Conservation (phyloP, 2,888 invertebrate genomes). For the Hirtodrosophila duncani region DNA sequence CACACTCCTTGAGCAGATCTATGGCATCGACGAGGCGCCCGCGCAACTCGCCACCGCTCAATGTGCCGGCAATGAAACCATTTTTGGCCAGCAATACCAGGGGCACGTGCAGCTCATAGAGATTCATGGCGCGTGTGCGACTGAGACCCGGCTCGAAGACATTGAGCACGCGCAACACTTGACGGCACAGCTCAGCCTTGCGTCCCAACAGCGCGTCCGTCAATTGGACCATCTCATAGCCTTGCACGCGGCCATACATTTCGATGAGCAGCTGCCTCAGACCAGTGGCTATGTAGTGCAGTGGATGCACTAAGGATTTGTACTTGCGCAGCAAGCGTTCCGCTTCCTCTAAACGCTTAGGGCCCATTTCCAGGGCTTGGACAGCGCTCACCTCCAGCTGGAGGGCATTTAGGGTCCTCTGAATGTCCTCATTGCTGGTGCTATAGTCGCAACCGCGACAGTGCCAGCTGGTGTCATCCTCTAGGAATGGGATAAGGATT, state of each 20-base stretch:
- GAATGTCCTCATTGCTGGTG: conserved; percentile 82
- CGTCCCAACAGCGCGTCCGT: conserved; percentile 86
- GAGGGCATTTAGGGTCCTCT: conserved; percentile 82
- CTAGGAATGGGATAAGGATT: conserved; percentile 29
- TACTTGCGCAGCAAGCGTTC: conserved; percentile 83
- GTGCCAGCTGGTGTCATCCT: conserved; percentile 68
- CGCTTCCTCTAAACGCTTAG: conserved; percentile 82
- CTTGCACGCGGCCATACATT: conserved; percentile 87
- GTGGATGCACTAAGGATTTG: conserved; percentile 86
- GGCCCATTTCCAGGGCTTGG: conserved; percentile 81
- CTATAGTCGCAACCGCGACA: conserved; percentile 82
- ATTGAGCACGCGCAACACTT: conserved; percentile 84
- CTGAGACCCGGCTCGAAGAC: conserved; percentile 88
- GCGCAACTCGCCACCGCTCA: conserved; percentile 82
- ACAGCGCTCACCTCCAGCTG: conserved; percentile 84
- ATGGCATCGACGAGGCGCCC: conserved; percentile 83
- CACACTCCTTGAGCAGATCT: conserved; percentile 82
- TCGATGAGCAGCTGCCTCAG: conserved; percentile 86
- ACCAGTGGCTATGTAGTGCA: conserved; percentile 84
- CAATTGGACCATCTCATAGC: conserved; percentile 85
- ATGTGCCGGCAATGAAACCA: conserved; percentile 81
- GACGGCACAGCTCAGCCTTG: conserved; percentile 86
- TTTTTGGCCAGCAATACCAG: conserved; percentile 85
- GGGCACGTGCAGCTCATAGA: conserved; percentile 90
- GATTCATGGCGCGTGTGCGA: conserved; percentile 86